Evolutionary conservation across 1,140 invertebrate species (phyloP).

Genomic region (Trichogramma pretiosum): DNA sequence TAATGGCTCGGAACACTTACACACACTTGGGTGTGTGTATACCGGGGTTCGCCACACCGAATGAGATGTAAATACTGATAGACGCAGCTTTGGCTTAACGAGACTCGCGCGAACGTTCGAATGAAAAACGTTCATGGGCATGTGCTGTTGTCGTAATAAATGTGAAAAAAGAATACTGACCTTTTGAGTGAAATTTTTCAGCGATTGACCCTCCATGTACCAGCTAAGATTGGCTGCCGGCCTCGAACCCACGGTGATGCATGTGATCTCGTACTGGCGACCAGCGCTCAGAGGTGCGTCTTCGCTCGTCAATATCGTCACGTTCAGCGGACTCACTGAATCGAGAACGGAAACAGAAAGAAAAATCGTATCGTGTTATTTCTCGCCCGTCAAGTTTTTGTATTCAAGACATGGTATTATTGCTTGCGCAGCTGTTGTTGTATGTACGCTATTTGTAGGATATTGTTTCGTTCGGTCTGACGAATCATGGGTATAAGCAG

Average conservation of each 20-base stretch:
- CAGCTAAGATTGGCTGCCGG: conserved; percentile 71
- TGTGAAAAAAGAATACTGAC: conserved; percentile 40
- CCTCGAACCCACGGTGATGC: conserved; percentile 68
- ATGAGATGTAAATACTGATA: background rate
- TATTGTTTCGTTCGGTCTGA: too few relatives aligned
- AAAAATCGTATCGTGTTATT: too few relatives aligned
- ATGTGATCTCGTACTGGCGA: conserved; percentile 65
- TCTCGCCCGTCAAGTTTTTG: conserved; percentile 2
- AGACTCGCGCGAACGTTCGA: background rate
- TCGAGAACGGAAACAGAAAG: conserved; percentile 21
- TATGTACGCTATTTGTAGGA: too few relatives aligned
- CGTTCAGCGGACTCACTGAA: conserved; percentile 67
- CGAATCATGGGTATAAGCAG: too few relatives aligned
- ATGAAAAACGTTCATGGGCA: background rate
- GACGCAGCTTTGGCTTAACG: background rate
- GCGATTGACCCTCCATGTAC: conserved; percentile 65
- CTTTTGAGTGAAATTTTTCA: conserved; percentile 51
- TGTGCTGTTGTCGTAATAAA: too few relatives aligned
- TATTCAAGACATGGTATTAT: too few relatives aligned
- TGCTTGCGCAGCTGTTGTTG: too few relatives aligned
- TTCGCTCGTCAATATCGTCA: conserved; percentile 67
- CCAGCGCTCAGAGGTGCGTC: conserved; percentile 70
- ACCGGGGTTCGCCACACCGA: background rate
- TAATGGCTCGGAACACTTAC: too few relatives aligned
- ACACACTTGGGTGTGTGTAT: too few relatives aligned